Conservation (phyloP, 1,140 invertebrate species). For the Cydia amplana region DNA sequence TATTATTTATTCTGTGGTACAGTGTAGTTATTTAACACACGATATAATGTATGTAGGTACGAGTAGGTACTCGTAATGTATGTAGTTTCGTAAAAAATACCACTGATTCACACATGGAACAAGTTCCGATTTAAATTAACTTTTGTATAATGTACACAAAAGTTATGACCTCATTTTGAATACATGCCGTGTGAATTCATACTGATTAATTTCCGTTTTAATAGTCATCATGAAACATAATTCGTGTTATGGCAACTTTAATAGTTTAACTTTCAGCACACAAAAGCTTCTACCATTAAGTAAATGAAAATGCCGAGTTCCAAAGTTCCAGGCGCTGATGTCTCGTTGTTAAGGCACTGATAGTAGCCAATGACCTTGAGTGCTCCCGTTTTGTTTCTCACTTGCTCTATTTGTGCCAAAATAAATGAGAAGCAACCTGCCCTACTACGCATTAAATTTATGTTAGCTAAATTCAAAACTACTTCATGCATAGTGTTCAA, state of each 20-base stretch:
- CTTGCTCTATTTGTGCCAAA: neutral
- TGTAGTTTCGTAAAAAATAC: too few relatives aligned
- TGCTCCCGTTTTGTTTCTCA: neutral
- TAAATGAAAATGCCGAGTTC: constrained; percentile 26
- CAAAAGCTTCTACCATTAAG: constrained; percentile 29
- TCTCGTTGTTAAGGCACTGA: neutral
- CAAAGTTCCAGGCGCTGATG: constrained; percentile 16
- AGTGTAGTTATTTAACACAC: too few relatives aligned
- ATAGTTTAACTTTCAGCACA: constrained; percentile 25
- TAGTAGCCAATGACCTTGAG: neutral
- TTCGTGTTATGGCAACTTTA: constrained; percentile 1
- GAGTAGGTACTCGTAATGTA: too few relatives aligned
- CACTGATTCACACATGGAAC: too few relatives aligned
- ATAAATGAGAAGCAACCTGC: neutral
- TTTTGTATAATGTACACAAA: neutral
- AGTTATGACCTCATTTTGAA: neutral
- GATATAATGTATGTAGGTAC: too few relatives aligned
- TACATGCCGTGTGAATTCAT: neutral
- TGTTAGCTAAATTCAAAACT: too few relatives aligned
- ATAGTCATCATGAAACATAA: neutral
- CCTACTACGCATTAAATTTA: too few relatives aligned
- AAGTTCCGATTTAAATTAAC: neutral
- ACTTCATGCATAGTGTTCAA: too few relatives aligned
- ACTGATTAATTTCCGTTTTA: constrained; percentile 26
- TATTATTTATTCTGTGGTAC: too few relatives aligned